These are phyloP conservation scores for Shargacucullia verbasci DNA, from an alignment of 2,888 invertebrate genomes.

Conservation along the genomic window DNA sequence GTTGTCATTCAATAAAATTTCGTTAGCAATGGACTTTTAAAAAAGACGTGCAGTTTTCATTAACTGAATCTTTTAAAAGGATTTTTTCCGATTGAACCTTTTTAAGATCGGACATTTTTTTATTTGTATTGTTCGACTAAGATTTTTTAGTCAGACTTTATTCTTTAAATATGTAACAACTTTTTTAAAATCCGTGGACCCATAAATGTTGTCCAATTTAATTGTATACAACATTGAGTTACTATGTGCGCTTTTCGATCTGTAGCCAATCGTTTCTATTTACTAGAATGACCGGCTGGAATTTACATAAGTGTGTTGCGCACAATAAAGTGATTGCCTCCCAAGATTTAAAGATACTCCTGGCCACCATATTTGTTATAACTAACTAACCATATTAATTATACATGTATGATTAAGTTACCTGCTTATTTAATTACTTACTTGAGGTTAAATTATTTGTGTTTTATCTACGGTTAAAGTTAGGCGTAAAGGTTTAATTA, in stretches of 20 bases:
- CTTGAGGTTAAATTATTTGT: constrained; percentile 29
- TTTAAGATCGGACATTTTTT: too few relatives aligned
- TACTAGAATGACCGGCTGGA: constrained; percentile 13
- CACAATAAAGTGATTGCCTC: constrained; percentile 15
- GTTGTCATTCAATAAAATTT: constrained; percentile 22
- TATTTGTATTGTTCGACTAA: too few relatives aligned
- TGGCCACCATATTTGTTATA: constrained; percentile 8
- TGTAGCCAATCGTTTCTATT: constrained; percentile 26
- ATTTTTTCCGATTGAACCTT: too few relatives aligned
- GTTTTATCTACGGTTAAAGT: constrained; percentile 24
- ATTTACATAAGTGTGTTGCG: constrained; percentile 24
- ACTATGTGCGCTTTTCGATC: constrained; percentile 27
- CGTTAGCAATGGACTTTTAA: too few relatives aligned
- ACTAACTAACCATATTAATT: constrained; percentile 1
- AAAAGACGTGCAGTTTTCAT: too few relatives aligned
- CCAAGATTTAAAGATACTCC: constrained; percentile 2
- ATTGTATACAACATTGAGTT: constrained; percentile 25
- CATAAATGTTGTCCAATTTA: constrained; percentile 25
- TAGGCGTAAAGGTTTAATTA: constrained; percentile 42
- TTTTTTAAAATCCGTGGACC: too few relatives aligned
- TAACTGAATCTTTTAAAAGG: too few relatives aligned
- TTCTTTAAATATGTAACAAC: too few relatives aligned
- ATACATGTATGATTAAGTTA: constrained; percentile 14
- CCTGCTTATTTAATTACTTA: constrained; percentile 15
- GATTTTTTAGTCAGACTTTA: too few relatives aligned